These are phyloP conservation scores for Platynereis dumerilii DNA, from an alignment of 2,888 invertebrate genomes.

Conservation along the genomic window DNA sequence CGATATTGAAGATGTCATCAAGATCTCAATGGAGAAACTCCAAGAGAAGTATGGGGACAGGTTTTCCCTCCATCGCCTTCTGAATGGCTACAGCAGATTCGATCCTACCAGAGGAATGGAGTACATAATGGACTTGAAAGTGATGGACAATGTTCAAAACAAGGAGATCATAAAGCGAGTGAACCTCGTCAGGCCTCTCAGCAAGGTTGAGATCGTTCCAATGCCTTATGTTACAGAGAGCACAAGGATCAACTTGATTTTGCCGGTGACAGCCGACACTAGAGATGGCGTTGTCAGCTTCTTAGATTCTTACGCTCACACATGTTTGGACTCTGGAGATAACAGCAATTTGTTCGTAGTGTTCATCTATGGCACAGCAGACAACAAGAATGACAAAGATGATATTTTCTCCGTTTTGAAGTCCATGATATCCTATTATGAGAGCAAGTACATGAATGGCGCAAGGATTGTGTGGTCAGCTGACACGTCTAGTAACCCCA, in stretches of 20 bases:
- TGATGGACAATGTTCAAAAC: conserved; percentile 42
- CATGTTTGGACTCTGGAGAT: conserved; percentile 78
- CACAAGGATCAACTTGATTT: conserved; percentile 78
- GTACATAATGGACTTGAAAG: conserved; percentile 74
- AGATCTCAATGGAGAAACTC: conserved; percentile 45
- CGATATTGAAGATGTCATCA: conserved; percentile 73
- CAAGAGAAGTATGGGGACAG: conserved; percentile 47
- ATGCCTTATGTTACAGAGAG: conserved; percentile 97
- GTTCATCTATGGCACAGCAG: conserved; percentile 66
- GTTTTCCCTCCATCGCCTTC: conserved; percentile 63
- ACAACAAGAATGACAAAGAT: conserved; percentile 26
- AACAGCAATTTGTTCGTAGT: conserved; percentile 80
- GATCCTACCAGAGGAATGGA: conserved; percentile 87
- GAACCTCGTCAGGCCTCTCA: conserved; percentile 83
- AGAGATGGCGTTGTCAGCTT: conserved; percentile 71
- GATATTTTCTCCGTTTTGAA: conserved; percentile 71
- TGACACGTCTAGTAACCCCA: conserved; percentile 41
- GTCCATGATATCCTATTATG: conserved; percentile 70
- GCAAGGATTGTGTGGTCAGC: conserved; percentile 69
- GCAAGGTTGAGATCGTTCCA: conserved; percentile 85
- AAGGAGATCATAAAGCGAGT: conserved; percentile 67
- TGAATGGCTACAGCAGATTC: conserved; percentile 78
- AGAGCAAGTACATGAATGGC: conserved; percentile 73
- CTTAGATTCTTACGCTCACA: conserved; percentile 75
- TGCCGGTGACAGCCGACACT: conserved; percentile 71